Percentiles rank a stretch among this genome's conserved stretches.
Evolutionary conservation across 2,888 invertebrate species (phyloP).

Genomic region (Gryllus longicercus): DNA sequence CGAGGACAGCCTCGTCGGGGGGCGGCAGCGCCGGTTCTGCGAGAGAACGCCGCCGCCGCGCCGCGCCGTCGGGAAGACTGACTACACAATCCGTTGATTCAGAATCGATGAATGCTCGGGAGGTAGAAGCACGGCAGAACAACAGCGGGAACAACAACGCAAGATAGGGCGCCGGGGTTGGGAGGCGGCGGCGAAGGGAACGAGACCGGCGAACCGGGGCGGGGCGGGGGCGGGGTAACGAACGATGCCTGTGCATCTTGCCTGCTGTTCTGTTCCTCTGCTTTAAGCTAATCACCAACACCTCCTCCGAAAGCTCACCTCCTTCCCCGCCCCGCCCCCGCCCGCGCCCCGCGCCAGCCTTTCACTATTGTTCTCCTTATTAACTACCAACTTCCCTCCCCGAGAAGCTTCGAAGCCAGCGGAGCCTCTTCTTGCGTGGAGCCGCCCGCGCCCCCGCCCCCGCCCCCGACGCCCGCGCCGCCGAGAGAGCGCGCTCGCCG

Average conservation of each 20-base stretch:
- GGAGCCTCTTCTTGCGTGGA: not conserved
- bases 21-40: not conserved
- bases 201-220: too few relatives aligned
- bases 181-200: not conserved
- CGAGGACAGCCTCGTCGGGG: not conserved
- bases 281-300: conserved; percentile 17
- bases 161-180: not conserved
- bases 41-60: not conserved
- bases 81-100: conserved; percentile 17
- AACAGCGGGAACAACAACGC: not conserved
- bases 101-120: not conserved
- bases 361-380: conserved; percentile 6
- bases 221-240: not conserved
- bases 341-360: not conserved
- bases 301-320: not conserved
- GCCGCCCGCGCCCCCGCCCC: not conserved
- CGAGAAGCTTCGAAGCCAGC: conserved; percentile 7
- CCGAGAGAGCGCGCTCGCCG: too few relatives aligned
- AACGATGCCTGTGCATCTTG: conserved; percentile 17
- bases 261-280: conserved; percentile 11
- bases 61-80: not conserved
- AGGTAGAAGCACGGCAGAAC: not conserved
- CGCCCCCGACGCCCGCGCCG: not conserved
- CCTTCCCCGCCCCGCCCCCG: not conserved
- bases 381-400: not conserved